Conservation (phyloP, 2,888 invertebrate genomes). For the Lagria hirta region DNA sequence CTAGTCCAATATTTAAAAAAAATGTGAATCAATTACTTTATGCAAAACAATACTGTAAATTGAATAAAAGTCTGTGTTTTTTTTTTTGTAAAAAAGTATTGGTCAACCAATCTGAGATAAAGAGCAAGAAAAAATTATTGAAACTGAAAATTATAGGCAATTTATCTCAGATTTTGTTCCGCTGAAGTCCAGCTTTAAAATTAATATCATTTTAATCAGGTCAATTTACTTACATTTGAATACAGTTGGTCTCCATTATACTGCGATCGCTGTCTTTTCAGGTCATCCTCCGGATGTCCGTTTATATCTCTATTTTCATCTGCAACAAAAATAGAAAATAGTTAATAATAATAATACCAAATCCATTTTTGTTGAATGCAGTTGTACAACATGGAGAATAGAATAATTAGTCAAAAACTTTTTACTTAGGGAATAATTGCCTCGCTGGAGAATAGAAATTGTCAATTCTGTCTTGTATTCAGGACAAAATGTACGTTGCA, state of each 20-base stretch:
- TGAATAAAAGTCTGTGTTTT: too few relatives aligned
- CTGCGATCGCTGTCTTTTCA: conserved; percentile 83
- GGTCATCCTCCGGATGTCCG: conserved; percentile 84
- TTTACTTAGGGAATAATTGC: conserved; percentile 9
- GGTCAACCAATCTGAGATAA: too few relatives aligned
- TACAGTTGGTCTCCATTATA: conserved; percentile 90
- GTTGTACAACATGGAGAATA: conserved; percentile 6
- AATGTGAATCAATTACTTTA: too few relatives aligned
- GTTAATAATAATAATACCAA: too few relatives aligned
- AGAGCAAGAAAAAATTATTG: too few relatives aligned
- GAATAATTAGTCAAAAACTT: not conserved
- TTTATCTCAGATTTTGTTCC: too few relatives aligned
- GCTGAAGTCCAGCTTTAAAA: too few relatives aligned
- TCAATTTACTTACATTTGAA: conserved; percentile 71
- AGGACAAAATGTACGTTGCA: conserved; percentile 13
- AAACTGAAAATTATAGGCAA: too few relatives aligned
- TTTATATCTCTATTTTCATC: conserved; percentile 88
- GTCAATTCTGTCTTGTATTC: conserved; percentile 7
- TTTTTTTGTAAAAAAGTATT: too few relatives aligned
- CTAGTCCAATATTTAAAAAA: too few relatives aligned
- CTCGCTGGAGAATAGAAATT: conserved; percentile 17
- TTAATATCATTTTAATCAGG: conserved; percentile 28
- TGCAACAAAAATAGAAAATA: conserved; percentile 50
- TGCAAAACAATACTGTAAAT: too few relatives aligned
- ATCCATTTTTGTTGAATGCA: too few relatives aligned